phyloP scores from a whole-genome alignment of 2,797 vertebrate species.

The Poeciliopsis infans region DNA sequence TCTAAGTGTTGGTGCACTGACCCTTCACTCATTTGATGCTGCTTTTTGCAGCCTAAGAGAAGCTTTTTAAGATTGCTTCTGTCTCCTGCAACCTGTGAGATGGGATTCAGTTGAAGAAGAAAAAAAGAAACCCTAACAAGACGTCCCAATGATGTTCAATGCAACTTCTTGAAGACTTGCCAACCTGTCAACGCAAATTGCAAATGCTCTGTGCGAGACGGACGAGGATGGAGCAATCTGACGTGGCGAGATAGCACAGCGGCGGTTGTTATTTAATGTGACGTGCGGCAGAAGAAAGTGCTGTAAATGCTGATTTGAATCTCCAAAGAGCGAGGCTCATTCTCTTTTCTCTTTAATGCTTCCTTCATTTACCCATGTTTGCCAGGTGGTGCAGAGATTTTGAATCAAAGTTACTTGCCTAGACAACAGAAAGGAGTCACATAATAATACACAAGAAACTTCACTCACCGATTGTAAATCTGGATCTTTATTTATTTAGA shows the following conservation, averaged over 20 bases:
- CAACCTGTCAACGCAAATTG: slow-evolving; percentile 59
- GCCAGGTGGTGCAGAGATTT: slow-evolving; percentile 6
- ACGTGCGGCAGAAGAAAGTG: slow-evolving; percentile 28
- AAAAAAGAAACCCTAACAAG: slow-evolving; percentile 61
- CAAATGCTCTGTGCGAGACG: slow-evolving; percentile 63
- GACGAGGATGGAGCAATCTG: slow-evolving; percentile 55
- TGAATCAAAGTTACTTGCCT: slow-evolving; percentile 26
- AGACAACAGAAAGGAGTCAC: slow-evolving; percentile 10
- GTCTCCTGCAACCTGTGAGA: slow-evolving; percentile 63
- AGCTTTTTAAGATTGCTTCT: slow-evolving; percentile 76
- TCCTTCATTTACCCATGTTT: slow-evolving; percentile 15
- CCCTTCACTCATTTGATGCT: slow-evolving; percentile 77
- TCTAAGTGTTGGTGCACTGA: slow-evolving; percentile 79
- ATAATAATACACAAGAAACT: slow-evolving; percentile 5
- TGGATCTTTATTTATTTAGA: not conserved
- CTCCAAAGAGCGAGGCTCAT: slow-evolving; percentile 14
- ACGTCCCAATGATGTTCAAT: slow-evolving; percentile 52
- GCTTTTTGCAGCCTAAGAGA: slow-evolving; percentile 56
- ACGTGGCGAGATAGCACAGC: slow-evolving; percentile 54
- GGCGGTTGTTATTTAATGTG: slow-evolving; percentile 56
- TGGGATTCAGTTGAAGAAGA: slow-evolving; percentile 35
- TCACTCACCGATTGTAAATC: slow-evolving; percentile 32
- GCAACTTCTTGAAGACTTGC: slow-evolving; percentile 48
- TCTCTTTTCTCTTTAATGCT: slow-evolving; percentile 5
- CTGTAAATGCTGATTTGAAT: slow-evolving; percentile 31